A percentile compares a stretch with the other conserved stretches of the same genome.
phyloP scores from a whole-genome alignment of 2,797 vertebrate species.

The Ptychobarbus kaznakovi region DNA sequence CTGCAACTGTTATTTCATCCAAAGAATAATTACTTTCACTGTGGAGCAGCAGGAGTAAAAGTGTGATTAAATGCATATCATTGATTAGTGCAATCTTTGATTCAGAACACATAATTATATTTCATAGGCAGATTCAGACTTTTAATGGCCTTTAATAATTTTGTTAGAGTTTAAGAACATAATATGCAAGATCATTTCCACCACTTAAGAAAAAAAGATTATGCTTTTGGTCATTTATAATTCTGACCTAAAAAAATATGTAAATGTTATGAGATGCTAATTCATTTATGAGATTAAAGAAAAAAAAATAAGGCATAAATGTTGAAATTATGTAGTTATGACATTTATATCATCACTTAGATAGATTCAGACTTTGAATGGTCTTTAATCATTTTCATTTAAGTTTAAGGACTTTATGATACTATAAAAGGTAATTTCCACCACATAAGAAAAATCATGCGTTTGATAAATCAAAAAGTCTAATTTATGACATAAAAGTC shows the following conservation, averaged over 20 bases:
- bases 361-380: neutral
- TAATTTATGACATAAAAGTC: too few species aligned
- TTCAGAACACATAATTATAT: neutral
- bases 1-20: neutral
- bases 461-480: neutral
- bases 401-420: neutral
- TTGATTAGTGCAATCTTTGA: neutral
- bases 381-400: neutral
- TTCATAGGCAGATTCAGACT: neutral
- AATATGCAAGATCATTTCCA: neutral
- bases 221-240: neutral
- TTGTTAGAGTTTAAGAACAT: neutral
- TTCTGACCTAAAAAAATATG: too few species aligned
- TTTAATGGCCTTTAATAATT: neutral
- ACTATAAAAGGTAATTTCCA: neutral
- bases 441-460: neutral
- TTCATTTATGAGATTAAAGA: too few species aligned
- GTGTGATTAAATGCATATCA: neutral
- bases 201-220: neutral
- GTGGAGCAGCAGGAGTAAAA: neutral
- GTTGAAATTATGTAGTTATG: neutral
- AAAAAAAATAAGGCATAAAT: too few species aligned
- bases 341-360: neutral
- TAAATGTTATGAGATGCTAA: too few species aligned
- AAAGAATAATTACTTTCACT: neutral